phyloP scores from a whole-genome alignment of 2,113 vertebrate genomes.

The Eonycteris spelaea region DNA sequence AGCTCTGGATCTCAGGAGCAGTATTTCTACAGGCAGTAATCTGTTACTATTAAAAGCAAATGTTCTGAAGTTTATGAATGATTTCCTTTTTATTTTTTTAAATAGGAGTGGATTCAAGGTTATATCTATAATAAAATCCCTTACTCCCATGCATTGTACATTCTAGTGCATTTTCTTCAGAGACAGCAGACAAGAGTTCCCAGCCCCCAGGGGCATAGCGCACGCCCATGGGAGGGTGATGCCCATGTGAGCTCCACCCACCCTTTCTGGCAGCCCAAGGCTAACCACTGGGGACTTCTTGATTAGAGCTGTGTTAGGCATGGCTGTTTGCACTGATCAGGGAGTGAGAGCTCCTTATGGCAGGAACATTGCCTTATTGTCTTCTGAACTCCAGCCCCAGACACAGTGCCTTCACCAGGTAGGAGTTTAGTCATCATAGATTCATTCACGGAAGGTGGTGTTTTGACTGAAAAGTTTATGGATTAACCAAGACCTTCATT shows the following conservation, averaged over 20 bases:
- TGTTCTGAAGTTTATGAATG: slow-evolving; percentile 28
- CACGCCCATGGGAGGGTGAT: background rate
- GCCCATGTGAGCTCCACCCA: fast-evolving
- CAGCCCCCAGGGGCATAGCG: fast-evolving
- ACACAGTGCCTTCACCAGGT: background rate
- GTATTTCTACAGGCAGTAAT: slow-evolving; percentile 19
- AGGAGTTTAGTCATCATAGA: background rate
- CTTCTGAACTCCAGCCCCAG: background rate
- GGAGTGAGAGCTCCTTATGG: background rate
- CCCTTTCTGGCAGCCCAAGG: fast-evolving
- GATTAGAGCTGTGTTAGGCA: background rate
- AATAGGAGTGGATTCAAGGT: slow-evolving; percentile 28
- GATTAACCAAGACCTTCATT: background rate
- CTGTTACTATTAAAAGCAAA: slow-evolving; percentile 51
- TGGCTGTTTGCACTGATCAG: background rate
- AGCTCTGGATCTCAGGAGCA: background rate
- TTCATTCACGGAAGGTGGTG: background rate
- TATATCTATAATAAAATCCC: background rate
- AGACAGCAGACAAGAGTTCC: background rate
- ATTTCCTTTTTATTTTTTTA: slow-evolving; percentile 7
- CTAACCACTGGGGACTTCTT: background rate
- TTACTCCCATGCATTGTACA: background rate
- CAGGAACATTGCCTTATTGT: background rate
- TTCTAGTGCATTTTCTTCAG: background rate
- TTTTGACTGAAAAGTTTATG: background rate